Conservation (phyloP, 2,888 invertebrate genomes). For the Phyto melanocephala region DNA sequence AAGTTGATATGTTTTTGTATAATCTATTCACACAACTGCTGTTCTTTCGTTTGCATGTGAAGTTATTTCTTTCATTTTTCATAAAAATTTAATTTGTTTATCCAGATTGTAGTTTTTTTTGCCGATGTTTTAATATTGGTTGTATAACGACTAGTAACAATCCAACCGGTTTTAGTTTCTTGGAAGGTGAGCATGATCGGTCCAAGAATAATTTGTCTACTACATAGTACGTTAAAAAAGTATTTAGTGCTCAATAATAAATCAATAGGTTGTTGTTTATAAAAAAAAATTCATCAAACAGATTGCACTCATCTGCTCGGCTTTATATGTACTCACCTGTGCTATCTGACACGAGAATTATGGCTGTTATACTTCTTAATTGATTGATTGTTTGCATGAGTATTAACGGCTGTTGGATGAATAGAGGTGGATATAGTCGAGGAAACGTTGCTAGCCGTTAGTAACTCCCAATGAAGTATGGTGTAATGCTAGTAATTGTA, state of each 20-base stretch:
- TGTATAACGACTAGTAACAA: conserved; percentile 5
- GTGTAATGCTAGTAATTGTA: conserved; percentile 3
- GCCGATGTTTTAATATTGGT: background rate
- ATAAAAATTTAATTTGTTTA: conserved; percentile 12
- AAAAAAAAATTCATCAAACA: conserved; percentile 16
- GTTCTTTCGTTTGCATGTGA: background rate
- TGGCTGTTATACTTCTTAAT: background rate
- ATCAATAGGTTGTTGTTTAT: conserved; percentile 14
- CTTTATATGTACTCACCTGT: background rate
- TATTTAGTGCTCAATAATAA: conserved; percentile 16
- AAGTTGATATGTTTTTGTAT: conserved; percentile 11
- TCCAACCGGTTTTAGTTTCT: conserved; percentile 19
- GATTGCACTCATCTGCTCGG: background rate
- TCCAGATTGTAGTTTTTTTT: background rate
- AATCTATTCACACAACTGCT: conserved; percentile 11
- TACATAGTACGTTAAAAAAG: conserved; percentile 8
- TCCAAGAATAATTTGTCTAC: background rate
- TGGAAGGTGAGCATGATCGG: background rate
- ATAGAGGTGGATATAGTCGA: background rate
- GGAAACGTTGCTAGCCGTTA: background rate
- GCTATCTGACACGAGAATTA: background rate
- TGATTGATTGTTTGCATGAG: background rate
- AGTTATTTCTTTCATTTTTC: conserved; percentile 5
- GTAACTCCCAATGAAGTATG: background rate
- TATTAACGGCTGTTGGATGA: background rate